Conservation (phyloP, 2,113 vertebrate genomes). For the Varanus komodoensis region DNA sequence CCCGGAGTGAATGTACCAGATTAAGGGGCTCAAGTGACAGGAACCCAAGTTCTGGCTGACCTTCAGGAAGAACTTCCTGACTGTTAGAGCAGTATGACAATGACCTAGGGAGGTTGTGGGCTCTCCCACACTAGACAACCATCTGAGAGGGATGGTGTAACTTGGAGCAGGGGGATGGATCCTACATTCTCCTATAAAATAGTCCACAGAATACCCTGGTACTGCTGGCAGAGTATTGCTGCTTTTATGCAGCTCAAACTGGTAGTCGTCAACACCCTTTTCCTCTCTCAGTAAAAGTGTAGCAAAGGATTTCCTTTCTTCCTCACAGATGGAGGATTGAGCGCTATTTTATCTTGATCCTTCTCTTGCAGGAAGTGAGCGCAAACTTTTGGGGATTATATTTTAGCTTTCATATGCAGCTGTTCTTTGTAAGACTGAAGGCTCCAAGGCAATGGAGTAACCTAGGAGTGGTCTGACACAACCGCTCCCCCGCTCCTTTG, state of each 20-base stretch:
- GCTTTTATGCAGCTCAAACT: slow-evolving; percentile 40
- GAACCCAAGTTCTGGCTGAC: no score
- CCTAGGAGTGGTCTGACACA: not conserved
- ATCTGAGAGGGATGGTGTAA: no score
- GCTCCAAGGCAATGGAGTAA: not conserved
- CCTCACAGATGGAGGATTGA: slow-evolving; percentile 2
- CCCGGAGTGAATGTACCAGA: no score
- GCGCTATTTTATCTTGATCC: not conserved
- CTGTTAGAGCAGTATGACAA: no score
- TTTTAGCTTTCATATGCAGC: not conserved
- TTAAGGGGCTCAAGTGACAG: no score
- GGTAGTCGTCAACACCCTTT: slow-evolving; percentile 26
- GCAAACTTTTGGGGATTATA: not conserved
- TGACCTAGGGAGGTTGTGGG: no score
- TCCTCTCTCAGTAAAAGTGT: slow-evolving; percentile 48
- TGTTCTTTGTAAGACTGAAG: slow-evolving; percentile 12
- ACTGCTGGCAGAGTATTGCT: slow-evolving; percentile 9
- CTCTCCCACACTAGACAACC: no score
- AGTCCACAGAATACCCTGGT: not conserved
- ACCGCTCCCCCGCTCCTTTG: not conserved
- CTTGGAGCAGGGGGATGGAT: no score
- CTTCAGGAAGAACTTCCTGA: no score
- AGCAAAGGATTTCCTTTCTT: slow-evolving; percentile 54
- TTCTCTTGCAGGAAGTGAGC: slow-evolving; percentile 1
- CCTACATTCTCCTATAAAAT: slow-evolving; percentile 17